Evolutionary conservation across 2,113 vertebrate genomes (phyloP).

Genomic region (Dascyllus trimaculatus): DNA sequence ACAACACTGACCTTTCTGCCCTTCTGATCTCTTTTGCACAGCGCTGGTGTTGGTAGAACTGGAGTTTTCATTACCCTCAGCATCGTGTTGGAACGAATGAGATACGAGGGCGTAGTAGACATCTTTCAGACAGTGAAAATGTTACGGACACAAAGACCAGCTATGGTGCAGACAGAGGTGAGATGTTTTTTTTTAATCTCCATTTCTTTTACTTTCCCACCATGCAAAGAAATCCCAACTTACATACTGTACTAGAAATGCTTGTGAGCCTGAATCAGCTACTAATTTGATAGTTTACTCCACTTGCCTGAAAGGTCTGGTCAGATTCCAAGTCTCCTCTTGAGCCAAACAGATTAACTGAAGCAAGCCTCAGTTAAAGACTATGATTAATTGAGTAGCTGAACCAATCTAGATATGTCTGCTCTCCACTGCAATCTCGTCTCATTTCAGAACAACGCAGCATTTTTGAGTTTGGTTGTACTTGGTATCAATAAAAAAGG

Average conservation of each 20-base stretch:
- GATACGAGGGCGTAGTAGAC: slow-evolving; percentile 99
- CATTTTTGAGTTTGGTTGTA: neutral
- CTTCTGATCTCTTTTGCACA: slow-evolving; percentile 69
- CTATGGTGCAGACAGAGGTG: slow-evolving; percentile 99
- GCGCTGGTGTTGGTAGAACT: slow-evolving; percentile 96
- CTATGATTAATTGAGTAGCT: slow-evolving; percentile 33
- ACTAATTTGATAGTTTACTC: neutral
- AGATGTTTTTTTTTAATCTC: slow-evolving; percentile 21
- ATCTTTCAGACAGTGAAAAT: slow-evolving; percentile 99
- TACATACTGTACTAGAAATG: neutral
- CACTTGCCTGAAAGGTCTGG: slow-evolving; percentile 7
- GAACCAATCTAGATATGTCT: neutral
- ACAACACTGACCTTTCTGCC: slow-evolving; percentile 4
- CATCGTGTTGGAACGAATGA: slow-evolving; percentile 98
- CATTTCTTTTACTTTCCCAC: neutral
- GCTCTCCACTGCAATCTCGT: slow-evolving; percentile 15
- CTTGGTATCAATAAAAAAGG: neutral
- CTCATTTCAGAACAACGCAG: slow-evolving; percentile 19
- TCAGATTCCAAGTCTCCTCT: slow-evolving; percentile 23
- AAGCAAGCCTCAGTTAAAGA: slow-evolving; percentile 29
- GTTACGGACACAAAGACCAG: slow-evolving; percentile 97
- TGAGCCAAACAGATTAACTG: slow-evolving; percentile 58
- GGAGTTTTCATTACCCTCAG: slow-evolving; percentile 99
- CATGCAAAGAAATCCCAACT: neutral
- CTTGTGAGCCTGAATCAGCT: slow-evolving; percentile 2